A percentile compares a stretch with the other conserved stretches of the same genome.
Evolutionary conservation across 2,797 vertebrate species (phyloP).

Genomic region (Mus spretus): DNA sequence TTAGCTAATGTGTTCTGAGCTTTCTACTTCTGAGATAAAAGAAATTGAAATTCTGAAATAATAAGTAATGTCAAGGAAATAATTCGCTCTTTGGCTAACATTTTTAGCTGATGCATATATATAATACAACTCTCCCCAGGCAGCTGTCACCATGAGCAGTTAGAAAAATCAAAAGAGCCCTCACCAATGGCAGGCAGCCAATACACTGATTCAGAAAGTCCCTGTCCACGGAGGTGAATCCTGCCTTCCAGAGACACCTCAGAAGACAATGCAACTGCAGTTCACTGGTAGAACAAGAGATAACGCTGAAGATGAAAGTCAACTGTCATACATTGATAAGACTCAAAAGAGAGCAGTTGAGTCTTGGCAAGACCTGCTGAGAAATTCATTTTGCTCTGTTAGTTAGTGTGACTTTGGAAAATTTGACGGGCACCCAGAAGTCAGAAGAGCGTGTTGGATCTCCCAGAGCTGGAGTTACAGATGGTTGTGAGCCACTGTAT

Average conservation of each 20-base stretch:
- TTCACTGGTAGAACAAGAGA: background rate
- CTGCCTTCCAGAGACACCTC: background rate
- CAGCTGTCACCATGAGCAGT: background rate
- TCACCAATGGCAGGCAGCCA: background rate
- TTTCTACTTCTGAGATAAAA: conserved; percentile 61
- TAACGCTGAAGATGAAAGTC: background rate
- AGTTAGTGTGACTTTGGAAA: background rate
- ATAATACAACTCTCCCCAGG: background rate
- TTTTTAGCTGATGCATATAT: background rate
- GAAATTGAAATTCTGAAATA: conserved; percentile 47
- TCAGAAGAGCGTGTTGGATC: background rate
- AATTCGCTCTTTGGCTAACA: background rate
- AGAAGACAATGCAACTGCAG: background rate
- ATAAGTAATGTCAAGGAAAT: conserved; percentile 46
- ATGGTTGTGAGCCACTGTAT: background rate
- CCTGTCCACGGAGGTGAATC: too few species aligned
- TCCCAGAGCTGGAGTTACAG: background rate
- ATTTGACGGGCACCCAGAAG: background rate
- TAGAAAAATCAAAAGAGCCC: conserved; percentile 8
- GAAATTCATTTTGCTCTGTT: conserved; percentile 19
- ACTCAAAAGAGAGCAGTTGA: conserved; percentile 53
- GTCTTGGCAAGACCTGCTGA: conserved; percentile 8
- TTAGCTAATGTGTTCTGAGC: conserved; percentile 40
- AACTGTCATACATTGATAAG: background rate
- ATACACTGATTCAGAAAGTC: background rate